Evolutionary conservation across 2,113 vertebrate species (phyloP).

Genomic region (Callocephalon fimbriatum): DNA sequence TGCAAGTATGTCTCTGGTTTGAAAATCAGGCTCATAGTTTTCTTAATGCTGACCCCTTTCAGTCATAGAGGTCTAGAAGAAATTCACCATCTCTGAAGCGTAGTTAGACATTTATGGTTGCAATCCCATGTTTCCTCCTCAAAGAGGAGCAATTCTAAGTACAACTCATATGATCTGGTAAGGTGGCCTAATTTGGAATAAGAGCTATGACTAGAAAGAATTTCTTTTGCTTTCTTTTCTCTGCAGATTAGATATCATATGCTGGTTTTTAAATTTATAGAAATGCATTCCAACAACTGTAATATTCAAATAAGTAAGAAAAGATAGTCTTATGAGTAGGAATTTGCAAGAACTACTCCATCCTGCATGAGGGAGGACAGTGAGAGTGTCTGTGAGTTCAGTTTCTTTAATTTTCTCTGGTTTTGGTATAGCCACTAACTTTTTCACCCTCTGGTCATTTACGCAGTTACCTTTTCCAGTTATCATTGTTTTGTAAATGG

Average conservation of each 20-base stretch:
- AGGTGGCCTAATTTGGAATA: not conserved
- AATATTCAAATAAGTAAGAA: not conserved
- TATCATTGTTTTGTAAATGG: not conserved
- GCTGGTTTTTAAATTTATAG: not conserved
- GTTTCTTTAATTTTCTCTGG: not conserved
- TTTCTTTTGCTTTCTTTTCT: not conserved
- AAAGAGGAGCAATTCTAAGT: not conserved
- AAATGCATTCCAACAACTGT: not conserved
- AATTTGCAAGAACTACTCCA: not conserved
- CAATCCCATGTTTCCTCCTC: not conserved
- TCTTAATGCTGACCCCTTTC: not conserved
- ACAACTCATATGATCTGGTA: not conserved
- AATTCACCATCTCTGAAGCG: not conserved
- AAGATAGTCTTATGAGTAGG: not conserved
- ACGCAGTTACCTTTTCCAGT: not conserved
- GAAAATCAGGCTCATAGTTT: not conserved
- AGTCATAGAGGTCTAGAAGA: not conserved
- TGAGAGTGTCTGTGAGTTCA: not conserved
- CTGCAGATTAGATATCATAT: not conserved
- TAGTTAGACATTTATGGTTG: not conserved
- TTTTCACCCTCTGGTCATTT: not conserved
- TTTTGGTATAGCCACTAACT: not conserved
- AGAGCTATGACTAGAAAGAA: not conserved
- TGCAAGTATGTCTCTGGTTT: not conserved
- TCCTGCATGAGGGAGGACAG: not conserved